Evolutionary conservation across 2,888 invertebrate genomes (phyloP), one percentile per base, ranked within the genome.

Genomic region (Nemurella pictetii): DNA sequence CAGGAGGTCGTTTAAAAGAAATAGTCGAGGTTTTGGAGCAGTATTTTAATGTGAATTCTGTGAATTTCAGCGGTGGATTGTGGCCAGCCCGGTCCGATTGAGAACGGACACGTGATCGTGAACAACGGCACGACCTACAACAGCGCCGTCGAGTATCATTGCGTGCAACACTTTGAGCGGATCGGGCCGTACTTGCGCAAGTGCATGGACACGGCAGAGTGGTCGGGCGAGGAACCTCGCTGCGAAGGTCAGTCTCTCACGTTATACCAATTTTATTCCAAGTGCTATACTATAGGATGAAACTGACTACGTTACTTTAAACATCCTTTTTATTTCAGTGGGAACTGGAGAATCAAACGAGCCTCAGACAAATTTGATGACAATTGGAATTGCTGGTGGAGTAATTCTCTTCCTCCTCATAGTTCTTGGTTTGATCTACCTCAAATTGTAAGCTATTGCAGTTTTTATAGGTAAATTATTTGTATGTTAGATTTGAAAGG

Each of bases 81-180:
- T 90, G 95, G 94, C 85, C 93, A 95, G 84, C 97, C 97, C 0
- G 93, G 94, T 36, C 91, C 92, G 15, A 95, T 97, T 82, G 95
- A 96, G 87, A 97, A 97, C 89, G 97, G 97, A 0, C 93, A 97
- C 85, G 95, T 97, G 26, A 96, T 97, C 87, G 94, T 96, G 55
- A 94, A 96, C 85, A 97, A 98, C 89, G 95, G 95, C 82, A 95
- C 96, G 0, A 92, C 94, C 0, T 98, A 95, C 89, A 96, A 95
- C 35, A 96, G 96, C 84, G 95, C 96, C 0, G 95, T 96, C 0
- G 97, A 97, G 89, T 97, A 97, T 90, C 97, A 97, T 89, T 98
- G 98, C 89, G 90, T 97, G 85, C 97, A 97, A 0, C 95, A 95
- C 88, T 97, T 93, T 91, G 95, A 95, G 89, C 92, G 96, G 12